Conservation (phyloP, 2,113 vertebrate species). For the Sinocyclocheilus anophthalmus region DNA sequence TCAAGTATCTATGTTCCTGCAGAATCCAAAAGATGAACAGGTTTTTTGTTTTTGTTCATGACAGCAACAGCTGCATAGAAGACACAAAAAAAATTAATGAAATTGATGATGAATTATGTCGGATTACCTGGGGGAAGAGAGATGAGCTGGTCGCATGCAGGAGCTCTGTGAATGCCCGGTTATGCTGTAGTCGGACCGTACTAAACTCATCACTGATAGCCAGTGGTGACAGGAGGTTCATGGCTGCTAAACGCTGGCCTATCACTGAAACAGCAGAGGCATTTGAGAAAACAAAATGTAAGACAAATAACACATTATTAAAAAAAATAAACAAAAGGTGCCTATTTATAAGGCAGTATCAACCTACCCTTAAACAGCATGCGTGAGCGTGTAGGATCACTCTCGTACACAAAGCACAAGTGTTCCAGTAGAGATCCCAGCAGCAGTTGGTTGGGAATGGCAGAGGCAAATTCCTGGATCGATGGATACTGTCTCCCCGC, state of each 20-base stretch:
- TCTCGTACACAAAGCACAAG: slow-evolving; percentile 89
- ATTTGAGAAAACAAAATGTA: neutral
- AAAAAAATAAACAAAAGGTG: neutral
- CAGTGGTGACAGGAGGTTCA: slow-evolving; percentile 90
- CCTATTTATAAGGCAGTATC: neutral
- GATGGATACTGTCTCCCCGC: slow-evolving; percentile 72
- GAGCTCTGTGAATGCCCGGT: slow-evolving; percentile 88
- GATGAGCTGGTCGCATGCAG: slow-evolving; percentile 77
- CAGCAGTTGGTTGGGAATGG: slow-evolving; percentile 91
- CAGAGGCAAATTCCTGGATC: slow-evolving; percentile 82
- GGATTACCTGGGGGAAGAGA: slow-evolving; percentile 71
- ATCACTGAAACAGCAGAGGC: slow-evolving; percentile 75
- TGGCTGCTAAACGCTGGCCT: slow-evolving; percentile 86
- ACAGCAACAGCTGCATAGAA: neutral
- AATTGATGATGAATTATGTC: neutral
- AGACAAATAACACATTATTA: neutral
- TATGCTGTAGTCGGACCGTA: slow-evolving; percentile 91
- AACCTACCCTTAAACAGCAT: slow-evolving; percentile 87
- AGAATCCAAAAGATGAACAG: slow-evolving; percentile 15
- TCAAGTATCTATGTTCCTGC: slow-evolving; percentile 65
- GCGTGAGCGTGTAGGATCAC: slow-evolving; percentile 81
- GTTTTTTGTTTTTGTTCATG: neutral
- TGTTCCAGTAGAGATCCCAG: slow-evolving; percentile 92
- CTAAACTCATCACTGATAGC: slow-evolving; percentile 94
- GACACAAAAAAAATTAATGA: neutral